A percentile compares a stretch with the other conserved stretches of the same genome.
These are phyloP conservation scores for Botrylloides violaceus DNA, from an alignment of 23 tunicate genomes.

Conservation along the genomic window DNA sequence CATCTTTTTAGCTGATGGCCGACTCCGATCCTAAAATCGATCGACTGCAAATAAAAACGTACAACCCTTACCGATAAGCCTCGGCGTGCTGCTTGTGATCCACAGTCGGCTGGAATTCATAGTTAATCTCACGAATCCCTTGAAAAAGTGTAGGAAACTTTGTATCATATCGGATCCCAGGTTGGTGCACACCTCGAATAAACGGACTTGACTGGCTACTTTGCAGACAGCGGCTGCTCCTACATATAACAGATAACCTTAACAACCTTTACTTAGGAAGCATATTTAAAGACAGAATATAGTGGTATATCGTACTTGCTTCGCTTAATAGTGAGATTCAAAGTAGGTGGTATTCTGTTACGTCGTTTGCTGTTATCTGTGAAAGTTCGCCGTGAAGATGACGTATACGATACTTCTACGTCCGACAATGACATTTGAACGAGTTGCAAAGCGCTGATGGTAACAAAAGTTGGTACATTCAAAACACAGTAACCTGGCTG, in stretches of 20 bases:
- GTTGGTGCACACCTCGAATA: constrained; percentile 4
- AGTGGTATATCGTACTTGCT: constrained; percentile 5
- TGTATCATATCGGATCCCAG: constrained; percentile 16
- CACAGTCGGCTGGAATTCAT: constrained; percentile 44
- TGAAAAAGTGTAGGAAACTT: constrained; percentile 50
- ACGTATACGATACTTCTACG: background rate
- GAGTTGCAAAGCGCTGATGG: constrained; percentile 9
- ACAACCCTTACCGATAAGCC: constrained; percentile 53
- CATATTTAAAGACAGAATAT: background rate
- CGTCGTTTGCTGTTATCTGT: constrained; percentile 12
- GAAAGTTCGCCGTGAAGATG: background rate
- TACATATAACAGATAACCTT: too few species aligned
- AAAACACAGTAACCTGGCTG: too few species aligned
- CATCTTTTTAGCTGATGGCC: too few species aligned
- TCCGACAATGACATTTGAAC: constrained; percentile 16
- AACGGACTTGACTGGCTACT: background rate
- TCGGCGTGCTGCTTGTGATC: constrained; percentile 64
- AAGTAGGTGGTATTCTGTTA: background rate
- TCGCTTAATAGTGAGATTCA: constrained; percentile 3
- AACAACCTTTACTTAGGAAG: too few species aligned
- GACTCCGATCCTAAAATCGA: too few species aligned
- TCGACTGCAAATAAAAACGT: too few species aligned
- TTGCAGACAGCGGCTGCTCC: constrained; percentile 17
- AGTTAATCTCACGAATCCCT: constrained; percentile 56
- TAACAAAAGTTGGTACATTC: too few species aligned